These are phyloP conservation scores for Xestia rhomboidea DNA, from an alignment of 2,888 invertebrate genomes.

Conservation along the genomic window DNA sequence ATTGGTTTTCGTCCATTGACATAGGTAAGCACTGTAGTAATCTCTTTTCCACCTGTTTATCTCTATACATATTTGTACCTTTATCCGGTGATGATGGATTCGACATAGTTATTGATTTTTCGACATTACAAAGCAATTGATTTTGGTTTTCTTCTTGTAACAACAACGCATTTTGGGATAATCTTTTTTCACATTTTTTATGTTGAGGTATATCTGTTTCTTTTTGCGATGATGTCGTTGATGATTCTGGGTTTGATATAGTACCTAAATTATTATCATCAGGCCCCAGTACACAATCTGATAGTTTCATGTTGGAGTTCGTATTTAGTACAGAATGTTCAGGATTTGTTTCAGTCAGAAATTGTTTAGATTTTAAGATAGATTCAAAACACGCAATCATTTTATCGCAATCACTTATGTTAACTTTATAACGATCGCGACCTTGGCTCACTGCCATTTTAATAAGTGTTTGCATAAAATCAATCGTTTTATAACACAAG, in stretches of 20 bases:
- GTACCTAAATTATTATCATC: conserved; percentile 14
- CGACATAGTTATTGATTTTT: not conserved
- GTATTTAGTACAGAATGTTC: conserved; percentile 1
- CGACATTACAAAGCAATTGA: not conserved
- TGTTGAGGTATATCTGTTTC: conserved; percentile 1
- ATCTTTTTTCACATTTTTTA: not conserved
- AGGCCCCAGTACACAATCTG: conserved; percentile 7
- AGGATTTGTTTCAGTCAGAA: not conserved
- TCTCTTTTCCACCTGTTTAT: not conserved
- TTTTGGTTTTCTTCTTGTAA: conserved; percentile 23
- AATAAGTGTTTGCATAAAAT: conserved; percentile 25
- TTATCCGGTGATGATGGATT: conserved; percentile 6
- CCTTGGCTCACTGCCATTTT: conserved; percentile 17
- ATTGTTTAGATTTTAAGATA: conserved; percentile 21
- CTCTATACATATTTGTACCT: not conserved
- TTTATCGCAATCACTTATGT: conserved; percentile 22
- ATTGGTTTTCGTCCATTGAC: conserved; percentile 3
- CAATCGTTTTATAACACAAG: conserved; percentile 19
- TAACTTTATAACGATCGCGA: conserved; percentile 1
- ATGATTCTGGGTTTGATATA: not conserved
- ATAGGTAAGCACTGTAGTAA: not conserved
- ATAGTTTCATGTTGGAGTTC: conserved; percentile 9
- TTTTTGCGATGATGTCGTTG: conserved; percentile 5
- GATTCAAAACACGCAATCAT: conserved; percentile 30
- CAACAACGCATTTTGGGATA: conserved; percentile 19